A percentile compares a stretch with the other conserved stretches of the same genome.
Conservation (phyloP, 2,797 vertebrate species). For the Atherinosoma microstoma region DNA sequence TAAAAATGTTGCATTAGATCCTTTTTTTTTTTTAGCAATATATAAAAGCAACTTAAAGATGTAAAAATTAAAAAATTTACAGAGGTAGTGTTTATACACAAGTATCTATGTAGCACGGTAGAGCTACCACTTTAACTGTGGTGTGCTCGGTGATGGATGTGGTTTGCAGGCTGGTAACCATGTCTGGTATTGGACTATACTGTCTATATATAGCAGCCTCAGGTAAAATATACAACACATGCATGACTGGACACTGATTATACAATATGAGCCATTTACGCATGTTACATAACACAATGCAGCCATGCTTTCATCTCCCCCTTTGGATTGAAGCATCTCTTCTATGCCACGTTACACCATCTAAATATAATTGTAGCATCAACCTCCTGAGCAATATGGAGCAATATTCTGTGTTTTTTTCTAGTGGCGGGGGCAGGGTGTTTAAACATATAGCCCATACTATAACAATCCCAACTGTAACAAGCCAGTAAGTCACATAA, state of each 20-base stretch:
- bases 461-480: slow-evolving; percentile 12
- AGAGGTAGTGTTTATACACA: not conserved
- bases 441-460: slow-evolving; percentile 23
- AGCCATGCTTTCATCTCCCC: slow-evolving; percentile 9
- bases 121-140: not conserved
- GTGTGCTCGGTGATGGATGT: not conserved
- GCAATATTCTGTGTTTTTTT: slow-evolving; percentile 28
- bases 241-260: slow-evolving; percentile 21
- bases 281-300: slow-evolving; percentile 28
- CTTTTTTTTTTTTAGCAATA: not conserved
- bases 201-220: slow-evolving; percentile 23
- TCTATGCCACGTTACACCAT: slow-evolving; percentile 13
- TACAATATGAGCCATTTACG: slow-evolving; percentile 13
- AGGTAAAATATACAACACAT: slow-evolving; percentile 10
- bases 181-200: not conserved
- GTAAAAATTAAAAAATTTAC: not conserved
- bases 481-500: slow-evolving; percentile 53
- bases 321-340: slow-evolving; percentile 15
- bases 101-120: not conserved
- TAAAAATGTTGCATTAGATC: not conserved
- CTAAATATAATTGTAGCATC: slow-evolving; percentile 36
- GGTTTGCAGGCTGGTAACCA: not conserved
- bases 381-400: slow-evolving; percentile 11
- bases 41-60: not conserved
- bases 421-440: not conserved